These are phyloP conservation scores for Sylvietta virens DNA, from an alignment of 2,113 vertebrate genomes.

Conservation along the genomic window DNA sequence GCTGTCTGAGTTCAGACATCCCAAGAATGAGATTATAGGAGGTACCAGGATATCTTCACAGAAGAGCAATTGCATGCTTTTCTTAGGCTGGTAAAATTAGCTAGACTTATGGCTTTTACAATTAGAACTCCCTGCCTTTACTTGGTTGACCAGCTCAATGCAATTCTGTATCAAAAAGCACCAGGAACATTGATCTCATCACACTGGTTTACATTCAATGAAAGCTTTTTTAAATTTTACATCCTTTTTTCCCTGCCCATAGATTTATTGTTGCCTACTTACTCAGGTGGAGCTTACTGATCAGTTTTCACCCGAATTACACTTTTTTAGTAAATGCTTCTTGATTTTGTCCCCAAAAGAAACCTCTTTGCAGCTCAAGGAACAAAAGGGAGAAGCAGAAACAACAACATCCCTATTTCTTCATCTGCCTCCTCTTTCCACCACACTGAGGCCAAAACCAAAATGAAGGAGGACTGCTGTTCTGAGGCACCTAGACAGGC, in stretches of 20 bases:
- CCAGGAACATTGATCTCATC: neutral
- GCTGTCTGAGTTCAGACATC: neutral
- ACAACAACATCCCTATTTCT: neutral
- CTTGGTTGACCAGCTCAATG: neutral
- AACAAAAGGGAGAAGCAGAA: neutral
- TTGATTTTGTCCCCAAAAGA: neutral
- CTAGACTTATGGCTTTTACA: neutral
- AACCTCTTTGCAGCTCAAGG: neutral
- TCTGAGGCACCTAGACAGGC: neutral
- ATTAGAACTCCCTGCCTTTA: neutral
- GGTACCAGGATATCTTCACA: neutral
- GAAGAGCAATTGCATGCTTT: neutral
- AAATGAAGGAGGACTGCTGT: neutral
- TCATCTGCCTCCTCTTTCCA: neutral
- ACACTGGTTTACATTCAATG: neutral
- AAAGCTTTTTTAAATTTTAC: neutral
- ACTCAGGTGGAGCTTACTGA: neutral
- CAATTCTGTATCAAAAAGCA: neutral
- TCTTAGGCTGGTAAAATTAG: neutral
- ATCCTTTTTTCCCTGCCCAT: neutral
- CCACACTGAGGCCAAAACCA: neutral
- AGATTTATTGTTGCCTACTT: neutral
- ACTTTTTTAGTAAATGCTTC: neutral
- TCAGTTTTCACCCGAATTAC: neutral
- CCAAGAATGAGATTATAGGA: neutral